Percentiles rank a stretch among this genome's conserved stretches.
Conservation (phyloP, 1,140 invertebrate genomes). For the Brachionus rotundiformis region DNA sequence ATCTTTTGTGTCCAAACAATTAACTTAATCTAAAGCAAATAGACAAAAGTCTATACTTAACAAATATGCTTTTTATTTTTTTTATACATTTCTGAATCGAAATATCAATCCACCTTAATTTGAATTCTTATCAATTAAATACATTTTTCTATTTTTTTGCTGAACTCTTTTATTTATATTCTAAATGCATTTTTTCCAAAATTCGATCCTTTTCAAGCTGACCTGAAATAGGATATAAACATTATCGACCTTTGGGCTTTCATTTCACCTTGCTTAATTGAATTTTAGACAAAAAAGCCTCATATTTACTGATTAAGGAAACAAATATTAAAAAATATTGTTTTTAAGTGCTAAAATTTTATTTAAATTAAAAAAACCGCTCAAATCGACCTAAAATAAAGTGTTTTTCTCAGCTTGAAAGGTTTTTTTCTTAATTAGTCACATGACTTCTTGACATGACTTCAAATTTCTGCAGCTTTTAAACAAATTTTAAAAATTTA, state of each 20-base stretch:
- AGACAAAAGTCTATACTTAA: neutral
- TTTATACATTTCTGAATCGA: neutral
- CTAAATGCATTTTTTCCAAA: too few species aligned
- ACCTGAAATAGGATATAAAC: too few species aligned
- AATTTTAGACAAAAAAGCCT: too few species aligned
- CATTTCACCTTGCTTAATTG: too few species aligned
- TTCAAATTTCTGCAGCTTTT: conserved; percentile 24
- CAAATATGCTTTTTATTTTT: neutral
- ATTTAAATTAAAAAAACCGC: neutral
- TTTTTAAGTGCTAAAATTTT: neutral
- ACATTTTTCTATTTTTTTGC: too few species aligned
- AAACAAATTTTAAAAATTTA: neutral
- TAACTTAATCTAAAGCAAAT: neutral
- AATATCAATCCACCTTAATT: neutral
- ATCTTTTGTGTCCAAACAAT: neutral
- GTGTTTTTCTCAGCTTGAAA: neutral
- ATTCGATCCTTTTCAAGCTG: too few species aligned
- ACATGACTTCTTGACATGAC: conserved; percentile 48
- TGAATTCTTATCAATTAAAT: too few species aligned
- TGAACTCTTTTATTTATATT: too few species aligned
- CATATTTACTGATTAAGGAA: too few species aligned
- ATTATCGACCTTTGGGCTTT: too few species aligned
- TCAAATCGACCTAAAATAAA: conserved; percentile 6
- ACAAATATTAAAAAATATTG: neutral
- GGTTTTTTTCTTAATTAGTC: neutral